Evolutionary conservation across 1,140 invertebrate species (phyloP).

Genomic region (Harpegnathos saltator): DNA sequence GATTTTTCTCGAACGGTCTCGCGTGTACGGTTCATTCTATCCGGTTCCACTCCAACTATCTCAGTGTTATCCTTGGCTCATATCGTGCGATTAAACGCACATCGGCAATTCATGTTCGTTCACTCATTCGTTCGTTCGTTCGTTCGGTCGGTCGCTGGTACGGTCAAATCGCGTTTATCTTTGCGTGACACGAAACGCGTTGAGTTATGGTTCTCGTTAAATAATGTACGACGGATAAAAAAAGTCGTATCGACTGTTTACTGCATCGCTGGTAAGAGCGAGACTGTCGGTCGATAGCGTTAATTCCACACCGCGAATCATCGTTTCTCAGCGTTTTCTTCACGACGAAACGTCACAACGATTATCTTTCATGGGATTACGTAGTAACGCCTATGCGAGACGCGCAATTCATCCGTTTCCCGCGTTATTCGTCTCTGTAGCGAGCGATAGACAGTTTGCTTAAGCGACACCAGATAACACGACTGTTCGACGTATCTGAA

Average conservation of each 20-base stretch:
- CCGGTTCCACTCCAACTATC: background rate
- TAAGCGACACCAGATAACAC: slow-evolving; percentile 17
- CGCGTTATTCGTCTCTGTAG: slow-evolving; percentile 12
- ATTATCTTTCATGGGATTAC: slow-evolving; percentile 19
- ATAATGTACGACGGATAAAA: background rate
- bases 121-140: background rate
- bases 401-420: background rate
- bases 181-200: background rate
- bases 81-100: slow-evolving; percentile 21
- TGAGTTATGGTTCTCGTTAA: slow-evolving; percentile 13
- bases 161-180: background rate
- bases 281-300: background rate
- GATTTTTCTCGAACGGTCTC: slow-evolving; percentile 25
- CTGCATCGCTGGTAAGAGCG: background rate
- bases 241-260: background rate
- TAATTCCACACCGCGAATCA: background rate
- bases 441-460: slow-evolving; percentile 17
- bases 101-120: slow-evolving; percentile 6
- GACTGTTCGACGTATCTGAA: slow-evolving; percentile 27
- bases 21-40: slow-evolving; percentile 11
- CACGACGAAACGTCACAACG: background rate
- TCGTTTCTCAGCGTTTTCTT: background rate
- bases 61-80: background rate
- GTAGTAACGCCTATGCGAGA: background rate
- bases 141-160: background rate